Evolutionary conservation across 2,797 vertebrate species (phyloP).

Genomic region (Synanceia verrucosa): DNA sequence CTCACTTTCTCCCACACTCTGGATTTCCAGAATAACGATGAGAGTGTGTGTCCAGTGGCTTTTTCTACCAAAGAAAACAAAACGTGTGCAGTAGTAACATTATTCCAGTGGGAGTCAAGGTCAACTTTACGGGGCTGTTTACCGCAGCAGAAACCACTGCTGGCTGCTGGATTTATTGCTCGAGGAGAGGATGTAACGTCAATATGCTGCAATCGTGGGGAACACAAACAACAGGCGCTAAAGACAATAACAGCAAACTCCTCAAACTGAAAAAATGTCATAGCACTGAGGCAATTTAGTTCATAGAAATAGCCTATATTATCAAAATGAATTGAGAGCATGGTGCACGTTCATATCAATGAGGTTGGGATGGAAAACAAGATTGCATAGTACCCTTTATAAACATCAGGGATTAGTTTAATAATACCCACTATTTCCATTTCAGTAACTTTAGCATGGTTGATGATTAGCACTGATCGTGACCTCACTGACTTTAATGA

Average conservation of each 20-base stretch:
- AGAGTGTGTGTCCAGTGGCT: background rate
- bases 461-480: slow-evolving; percentile 29
- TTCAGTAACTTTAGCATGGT: background rate
- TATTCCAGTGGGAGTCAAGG: slow-evolving; percentile 44
- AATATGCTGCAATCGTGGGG: background rate
- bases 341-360: background rate
- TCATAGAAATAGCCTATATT: background rate
- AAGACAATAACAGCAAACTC: slow-evolving; percentile 3
- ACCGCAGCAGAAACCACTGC: slow-evolving; percentile 9
- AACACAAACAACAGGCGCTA: slow-evolving; percentile 4
- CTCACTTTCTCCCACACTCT: background rate
- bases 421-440: slow-evolving; percentile 1
- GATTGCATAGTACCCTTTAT: background rate
- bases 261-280: background rate
- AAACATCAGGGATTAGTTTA: slow-evolving; percentile 9
- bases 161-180: slow-evolving; percentile 28
- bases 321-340: background rate
- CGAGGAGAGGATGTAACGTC: background rate
- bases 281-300: background rate
- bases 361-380: background rate
- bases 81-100: slow-evolving; percentile 39
- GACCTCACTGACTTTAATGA: slow-evolving; percentile 57
- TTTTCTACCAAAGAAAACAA: slow-evolving; percentile 41
- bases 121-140: slow-evolving; percentile 44
- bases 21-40: slow-evolving; percentile 5